phyloP scores from a whole-genome alignment of 2,797 vertebrate genomes.

The Rallus crepitans region DNA sequence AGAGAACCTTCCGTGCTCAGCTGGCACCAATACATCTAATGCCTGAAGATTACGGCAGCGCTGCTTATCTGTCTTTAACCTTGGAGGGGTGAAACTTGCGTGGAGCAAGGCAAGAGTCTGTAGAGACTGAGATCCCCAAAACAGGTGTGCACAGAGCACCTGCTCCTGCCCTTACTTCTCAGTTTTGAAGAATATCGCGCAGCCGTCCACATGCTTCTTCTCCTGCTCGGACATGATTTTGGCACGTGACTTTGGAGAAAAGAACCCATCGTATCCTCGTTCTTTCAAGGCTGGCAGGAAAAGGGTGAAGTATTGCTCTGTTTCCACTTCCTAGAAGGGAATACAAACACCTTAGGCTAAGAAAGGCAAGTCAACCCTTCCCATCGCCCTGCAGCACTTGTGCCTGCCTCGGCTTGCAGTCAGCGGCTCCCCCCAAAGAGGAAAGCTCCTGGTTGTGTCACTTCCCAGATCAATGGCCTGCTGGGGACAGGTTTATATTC shows the following conservation, averaged over 20 bases:
- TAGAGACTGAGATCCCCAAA: neutral
- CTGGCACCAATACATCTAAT: neutral
- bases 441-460: neutral
- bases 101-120: neutral
- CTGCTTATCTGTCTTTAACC: neutral
- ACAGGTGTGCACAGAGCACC: fast-evolving
- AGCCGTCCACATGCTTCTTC: slow-evolving; percentile 97
- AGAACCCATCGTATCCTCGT: slow-evolving; percentile 96
- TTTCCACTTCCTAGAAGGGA: slow-evolving; percentile 93
- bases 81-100: neutral
- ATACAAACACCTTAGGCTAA: slow-evolving; percentile 14
- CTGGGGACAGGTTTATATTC: neutral
- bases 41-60: neutral
- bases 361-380: neutral
- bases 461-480: neutral
- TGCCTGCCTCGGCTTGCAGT: neutral
- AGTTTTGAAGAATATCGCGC: slow-evolving; percentile 97
- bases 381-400: neutral
- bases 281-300: slow-evolving; percentile 96
- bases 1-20: neutral
- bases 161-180: slow-evolving; percentile 86
- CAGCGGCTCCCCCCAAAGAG: neutral
- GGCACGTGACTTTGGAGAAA: slow-evolving; percentile 99
- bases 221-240: slow-evolving; percentile 98
- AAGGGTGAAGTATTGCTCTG: slow-evolving; percentile 97